Evolutionary conservation across 2,113 vertebrate species (phyloP), one percentile per base, ranked within the genome.

Genomic region (Chamaea fasciata): DNA sequence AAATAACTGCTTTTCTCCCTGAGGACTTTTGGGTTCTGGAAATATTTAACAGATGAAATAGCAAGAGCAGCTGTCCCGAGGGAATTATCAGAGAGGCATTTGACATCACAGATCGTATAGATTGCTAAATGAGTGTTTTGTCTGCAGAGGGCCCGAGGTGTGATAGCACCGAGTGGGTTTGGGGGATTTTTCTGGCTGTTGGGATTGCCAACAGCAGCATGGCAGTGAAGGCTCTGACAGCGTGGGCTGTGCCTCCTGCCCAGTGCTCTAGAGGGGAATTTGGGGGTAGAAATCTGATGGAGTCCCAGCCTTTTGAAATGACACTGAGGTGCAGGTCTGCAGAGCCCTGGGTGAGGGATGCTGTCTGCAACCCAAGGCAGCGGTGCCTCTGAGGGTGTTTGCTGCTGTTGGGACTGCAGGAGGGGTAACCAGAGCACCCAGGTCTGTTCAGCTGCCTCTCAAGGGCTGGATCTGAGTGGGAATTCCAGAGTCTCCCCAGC

Each of bases 1-100:
- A 97, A 97, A 97, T 96, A 96, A 79, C 83, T 92, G 92, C 73
- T 70, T 94, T 90, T 94, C 57, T 96, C 83, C 90, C 93, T 10
- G 18, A 89, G 95, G 93, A 95, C 90, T 89, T 83, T 78, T 57
- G 88, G 88, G 83, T 95, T 94, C 89, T 92, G 60, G 64, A 96
- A 94, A 76, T 90, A 83, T 91, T 97, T 93, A 96, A 90, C 88
- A 94, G 92, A 94, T 90, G 80, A 93, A 81, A 53, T 87, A 84
- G 85, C 85, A 82, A 44, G 94, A 96, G 94, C 92, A 93, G 88
- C 86, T 92, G 86, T 88, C 93, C 86, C 31, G 7, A 92, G 86
- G 92, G 83, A 89, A 62, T 73, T 75, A 71, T 79, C 53, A 87
- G 78, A 60, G 56, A 92, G 56, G 41, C 60, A 41, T 86, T 93